Conservation (phyloP, 2,797 vertebrate species). For the Scolopax bukidnonensis region DNA sequence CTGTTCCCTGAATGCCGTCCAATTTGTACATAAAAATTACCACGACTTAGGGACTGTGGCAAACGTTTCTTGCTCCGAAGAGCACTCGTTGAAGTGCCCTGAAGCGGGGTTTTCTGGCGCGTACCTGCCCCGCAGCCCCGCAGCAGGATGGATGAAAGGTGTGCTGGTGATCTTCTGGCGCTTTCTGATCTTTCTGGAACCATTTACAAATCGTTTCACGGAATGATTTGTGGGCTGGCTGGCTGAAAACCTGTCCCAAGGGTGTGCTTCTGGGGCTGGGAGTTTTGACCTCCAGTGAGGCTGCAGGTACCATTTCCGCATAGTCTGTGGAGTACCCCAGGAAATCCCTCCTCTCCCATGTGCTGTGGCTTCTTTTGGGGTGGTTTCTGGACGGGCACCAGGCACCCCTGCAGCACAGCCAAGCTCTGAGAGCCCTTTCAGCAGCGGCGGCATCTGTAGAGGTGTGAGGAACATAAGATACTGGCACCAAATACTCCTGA, state of each 20-base stretch:
- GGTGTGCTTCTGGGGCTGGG: not conserved
- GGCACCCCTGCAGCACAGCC: fast-evolving
- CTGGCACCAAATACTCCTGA: not conserved
- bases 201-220: not conserved
- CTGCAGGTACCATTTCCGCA: fast-evolving
- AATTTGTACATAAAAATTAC: not conserved
- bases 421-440: not conserved
- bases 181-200: not conserved
- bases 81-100: fast-evolving
- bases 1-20: conserved; percentile 41
- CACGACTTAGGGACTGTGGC: not conserved
- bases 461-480: fast-evolving
- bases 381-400: not conserved
- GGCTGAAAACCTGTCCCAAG: not conserved
- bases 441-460: not conserved
- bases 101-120: fast-evolving
- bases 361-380: not conserved
- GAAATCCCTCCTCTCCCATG: not conserved
- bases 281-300: not conserved
- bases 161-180: not conserved
- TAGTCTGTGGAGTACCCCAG: not conserved
- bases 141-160: not conserved
- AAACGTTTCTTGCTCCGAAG: not conserved
- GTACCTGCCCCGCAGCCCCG: not conserved
- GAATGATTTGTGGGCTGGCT: fast-evolving